Conservation (phyloP, 2,113 vertebrate genomes). For the Urocynchramus pylzowi region DNA sequence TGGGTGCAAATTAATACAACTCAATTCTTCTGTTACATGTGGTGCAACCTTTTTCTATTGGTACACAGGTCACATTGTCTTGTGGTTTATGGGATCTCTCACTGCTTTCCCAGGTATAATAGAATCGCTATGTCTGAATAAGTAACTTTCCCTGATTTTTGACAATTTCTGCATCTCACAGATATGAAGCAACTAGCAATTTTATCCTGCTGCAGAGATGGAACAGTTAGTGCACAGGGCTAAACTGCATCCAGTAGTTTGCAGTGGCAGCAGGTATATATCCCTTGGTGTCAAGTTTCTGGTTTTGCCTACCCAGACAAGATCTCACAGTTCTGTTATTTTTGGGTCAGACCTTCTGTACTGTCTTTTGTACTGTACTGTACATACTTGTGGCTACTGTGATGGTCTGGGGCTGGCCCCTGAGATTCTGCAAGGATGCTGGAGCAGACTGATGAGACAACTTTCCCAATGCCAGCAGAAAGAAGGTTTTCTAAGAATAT, state of each 20-base stretch:
- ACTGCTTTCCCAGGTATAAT: background rate
- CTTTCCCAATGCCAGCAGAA: background rate
- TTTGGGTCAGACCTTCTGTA: background rate
- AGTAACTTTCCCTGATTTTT: background rate
- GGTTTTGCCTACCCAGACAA: background rate
- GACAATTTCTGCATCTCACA: background rate
- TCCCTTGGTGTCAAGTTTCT: background rate
- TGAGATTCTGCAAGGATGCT: background rate
- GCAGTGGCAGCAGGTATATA: accelerated
- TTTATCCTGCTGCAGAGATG: background rate
- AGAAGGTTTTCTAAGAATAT: background rate
- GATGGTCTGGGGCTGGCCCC: background rate
- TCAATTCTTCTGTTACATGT: background rate
- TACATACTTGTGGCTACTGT: background rate
- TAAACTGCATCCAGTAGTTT: background rate
- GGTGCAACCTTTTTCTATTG: background rate
- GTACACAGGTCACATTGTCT: background rate
- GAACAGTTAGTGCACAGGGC: background rate
- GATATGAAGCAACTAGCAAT: background rate
- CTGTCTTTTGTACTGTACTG: accelerated
- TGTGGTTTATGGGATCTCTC: background rate
- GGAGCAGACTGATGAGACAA: background rate
- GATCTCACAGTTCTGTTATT: background rate
- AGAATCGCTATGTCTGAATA: background rate
- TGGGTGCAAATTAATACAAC: background rate